Evolutionary conservation across 2,113 vertebrate species (phyloP), one percentile per base, ranked within the genome.

Genomic region (Perognathus longimembris): DNA sequence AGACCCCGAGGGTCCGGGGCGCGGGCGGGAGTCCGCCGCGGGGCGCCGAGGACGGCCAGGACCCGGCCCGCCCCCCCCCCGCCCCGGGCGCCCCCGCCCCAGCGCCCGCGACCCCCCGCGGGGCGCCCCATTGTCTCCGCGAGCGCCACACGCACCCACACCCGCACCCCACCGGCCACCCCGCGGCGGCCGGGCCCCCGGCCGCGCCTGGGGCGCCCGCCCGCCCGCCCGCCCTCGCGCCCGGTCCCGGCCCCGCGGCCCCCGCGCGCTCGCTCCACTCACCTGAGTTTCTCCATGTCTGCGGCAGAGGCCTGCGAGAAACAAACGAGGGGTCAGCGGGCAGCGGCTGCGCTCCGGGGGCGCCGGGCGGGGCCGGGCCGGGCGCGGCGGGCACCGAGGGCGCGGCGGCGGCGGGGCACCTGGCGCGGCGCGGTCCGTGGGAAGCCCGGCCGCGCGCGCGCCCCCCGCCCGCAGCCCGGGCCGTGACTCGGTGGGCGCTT

Each of bases 271-370:
- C 96, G 95, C 96, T 71, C 85, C 94, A 97, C 98, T 98, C 98
- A 99, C 99, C 98, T 99, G 97, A 98, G 98, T 98, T 98, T 98
- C 95, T 98, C 98, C 98, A 98, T 98, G 95, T 98, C 98, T 97
- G 98, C 97, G 66, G 98, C 98, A 97, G 98, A 98, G 98, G 98
- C 98, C 99, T 99, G 98, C 93, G 97, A 97, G 97, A 98, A 97
- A 97, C 96, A 98, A 97, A 98, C 94, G 96, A 97, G 87, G 97
- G 96, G 97, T 97, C 97, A 98, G 98, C 97, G 95, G 96, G 97
- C 97, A 61, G 59, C 94, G 96, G 95, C 85, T 95, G 97, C 97
- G 59, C 59, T 61, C 59, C 59, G 59, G 21, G 59, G 50, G 50
- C 12, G 59, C 21, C 59, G 50, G 8, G 7, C 57, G 7, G 57